Base-by-base conservation (phyloP, 1,140 invertebrate genomes). In the Rhopalosiphum maidis region DNA sequence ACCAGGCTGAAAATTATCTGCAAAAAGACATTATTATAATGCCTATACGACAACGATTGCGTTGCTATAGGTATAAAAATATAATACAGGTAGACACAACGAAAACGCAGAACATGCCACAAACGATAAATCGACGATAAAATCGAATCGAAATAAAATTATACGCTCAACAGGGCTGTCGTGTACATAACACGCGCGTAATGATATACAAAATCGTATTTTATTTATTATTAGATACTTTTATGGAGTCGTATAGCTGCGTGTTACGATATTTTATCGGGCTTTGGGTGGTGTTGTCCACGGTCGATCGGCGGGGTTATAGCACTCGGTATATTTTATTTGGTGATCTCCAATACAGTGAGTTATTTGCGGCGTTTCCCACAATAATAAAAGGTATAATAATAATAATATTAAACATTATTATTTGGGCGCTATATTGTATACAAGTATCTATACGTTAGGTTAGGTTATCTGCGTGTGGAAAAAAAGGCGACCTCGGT, bases 71-170 rank as follows among this genome's bases (percentile, higher is more conserved):
- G 37, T 41, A 1, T 11, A 37, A 41, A 46, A 41, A 15, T 9
- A 23, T 85, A 25, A 21, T 18, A 6, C 25, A 23, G 35, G 11
- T 46, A 25, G 25, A 25, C 41, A 86, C 83, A 30, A 85, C 41
- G 3, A 86, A 86, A 86, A 86, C 41, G 83, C 41, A 46, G 15
- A 86, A 86, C 83, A 46, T 46, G 41, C 1, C 37, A 3, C 23
- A 22, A 5, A 6, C 23, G 41, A 46, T 41, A 41, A 41, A 41
- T 41, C 3, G 41, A 30, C 41, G 37, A 86, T 86, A 46, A 86
- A 86, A 86, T 86, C 41, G 83, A 11, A 86, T 86, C 41, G 11
- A 86, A 86, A 77, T 77, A 77, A 77, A 77, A 77, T n/a, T 18
- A n/a, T 5, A 68, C 30, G 30, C 60, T n/a, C 60, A 18, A 68